Evolutionary conservation across 2,888 invertebrate genomes (phyloP).

Genomic region (Heteropelma amictum): DNA sequence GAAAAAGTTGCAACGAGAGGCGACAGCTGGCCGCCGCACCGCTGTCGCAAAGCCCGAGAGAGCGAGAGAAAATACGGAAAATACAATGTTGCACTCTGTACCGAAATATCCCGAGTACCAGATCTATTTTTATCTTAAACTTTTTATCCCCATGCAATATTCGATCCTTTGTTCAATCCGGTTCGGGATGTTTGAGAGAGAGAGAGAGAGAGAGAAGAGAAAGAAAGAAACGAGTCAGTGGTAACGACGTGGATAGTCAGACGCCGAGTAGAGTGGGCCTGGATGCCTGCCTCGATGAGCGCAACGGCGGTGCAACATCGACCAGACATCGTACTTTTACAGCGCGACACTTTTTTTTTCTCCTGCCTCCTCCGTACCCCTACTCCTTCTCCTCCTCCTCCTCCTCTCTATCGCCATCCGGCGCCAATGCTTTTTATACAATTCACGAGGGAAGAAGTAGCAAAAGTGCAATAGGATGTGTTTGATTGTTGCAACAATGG

Average conservation of each 20-base stretch:
- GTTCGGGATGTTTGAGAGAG: background rate
- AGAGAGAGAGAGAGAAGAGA: background rate
- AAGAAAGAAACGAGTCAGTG: constrained; percentile 32
- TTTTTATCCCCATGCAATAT: too few relatives aligned
- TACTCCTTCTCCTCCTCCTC: background rate
- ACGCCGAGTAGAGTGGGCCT: constrained; percentile 20
- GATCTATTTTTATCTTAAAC: too few relatives aligned
- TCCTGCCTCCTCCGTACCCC: background rate
- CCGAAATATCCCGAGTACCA: too few relatives aligned
- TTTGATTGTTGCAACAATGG: too few relatives aligned
- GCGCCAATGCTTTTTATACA: background rate
- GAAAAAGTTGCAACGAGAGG: constrained; percentile 55
- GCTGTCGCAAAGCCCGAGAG: constrained; percentile 8
- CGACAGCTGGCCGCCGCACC: constrained; percentile 46
- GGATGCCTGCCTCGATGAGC: constrained; percentile 38
- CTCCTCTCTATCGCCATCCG: background rate
- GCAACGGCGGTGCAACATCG: constrained; percentile 31
- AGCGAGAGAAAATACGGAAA: constrained; percentile 26
- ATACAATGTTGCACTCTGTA: background rate
- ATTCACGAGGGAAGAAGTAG: background rate
- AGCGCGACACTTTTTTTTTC: background rate
- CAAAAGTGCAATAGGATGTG: background rate
- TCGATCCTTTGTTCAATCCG: too few relatives aligned
- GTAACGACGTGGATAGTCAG: constrained; percentile 48
- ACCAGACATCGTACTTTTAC: constrained; percentile 21